Evolutionary conservation across 1,140 invertebrate species (phyloP), one percentile per base, ranked within the genome.

Genomic region (Hestina assimilis): DNA sequence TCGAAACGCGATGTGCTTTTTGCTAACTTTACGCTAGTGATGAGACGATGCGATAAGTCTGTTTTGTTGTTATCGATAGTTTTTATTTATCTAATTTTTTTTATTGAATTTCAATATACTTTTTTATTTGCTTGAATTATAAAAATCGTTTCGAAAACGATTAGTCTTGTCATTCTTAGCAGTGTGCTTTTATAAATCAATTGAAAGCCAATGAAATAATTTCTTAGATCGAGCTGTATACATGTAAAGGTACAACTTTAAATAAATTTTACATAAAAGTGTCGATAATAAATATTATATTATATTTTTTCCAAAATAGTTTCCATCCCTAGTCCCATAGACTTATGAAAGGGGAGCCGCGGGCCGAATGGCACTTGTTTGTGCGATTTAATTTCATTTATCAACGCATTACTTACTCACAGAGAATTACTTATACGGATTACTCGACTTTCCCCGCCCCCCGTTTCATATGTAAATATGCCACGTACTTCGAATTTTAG

Each of bases 331-430:
- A 70, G 1, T 5, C 38, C 51, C 59, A 65, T 58, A 64, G 55
- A 69, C 53, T 57, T 53, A 59, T 57, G 59, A 79, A 75, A 81
- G 72, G 76, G 79, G 78, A 69, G 73, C 79, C 69, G 43, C 66
- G 72, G 72, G 76, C 70, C 66, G 67, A 70, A 73, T 62, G 69
- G 67, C 84, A 83, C 81, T 86, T 86, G 84, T 87, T 86, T 87
- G 83, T 86, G 78, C 81, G 81, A 87, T 87, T 87, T 87, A 87
- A 87, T 87, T 87, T 84, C 84, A 87, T 87, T 87, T 85, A 87
- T 87, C 84, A 87, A 66, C 81, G 84, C 81, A 87, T 87, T 87
- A 85, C 82, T 87, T 85, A 83, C 84, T 75, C 72, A 72, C 69
- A 82, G 72, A 73, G 83, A 85, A 85, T 85, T 84, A 84, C 83